Percentiles rank a stretch among this genome's conserved stretches.
Evolutionary conservation across 2,888 invertebrate genomes (phyloP).

Genomic region (Spatulosminthurus flaviceps): DNA sequence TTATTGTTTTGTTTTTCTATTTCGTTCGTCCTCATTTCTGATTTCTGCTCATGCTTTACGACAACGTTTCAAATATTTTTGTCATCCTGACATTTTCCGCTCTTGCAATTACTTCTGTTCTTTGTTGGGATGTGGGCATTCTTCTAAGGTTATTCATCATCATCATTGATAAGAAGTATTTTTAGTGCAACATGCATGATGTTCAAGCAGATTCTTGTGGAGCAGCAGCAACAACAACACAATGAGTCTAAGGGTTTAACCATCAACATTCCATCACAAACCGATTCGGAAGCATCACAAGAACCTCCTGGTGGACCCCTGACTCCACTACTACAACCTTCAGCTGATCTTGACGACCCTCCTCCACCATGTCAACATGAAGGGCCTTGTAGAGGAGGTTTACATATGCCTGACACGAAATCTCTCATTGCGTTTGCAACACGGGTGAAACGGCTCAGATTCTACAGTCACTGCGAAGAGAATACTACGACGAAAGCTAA

Average conservation of each 20-base stretch:
- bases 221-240: slow-evolving; percentile 38
- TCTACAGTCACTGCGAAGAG: slow-evolving; percentile 73
- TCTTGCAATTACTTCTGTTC: background rate
- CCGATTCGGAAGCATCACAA: slow-evolving; percentile 39
- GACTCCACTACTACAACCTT: slow-evolving; percentile 54
- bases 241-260: slow-evolving; percentile 27
- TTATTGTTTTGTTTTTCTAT: slow-evolving; percentile 34
- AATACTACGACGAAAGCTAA: slow-evolving; percentile 51
- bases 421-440: slow-evolving; percentile 69
- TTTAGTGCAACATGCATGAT: background rate
- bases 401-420: slow-evolving; percentile 53
- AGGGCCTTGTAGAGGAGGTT: slow-evolving; percentile 33
- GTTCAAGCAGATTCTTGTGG: slow-evolving; percentile 52
- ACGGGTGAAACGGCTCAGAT: slow-evolving; percentile 71
- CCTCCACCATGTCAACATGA: slow-evolving; percentile 37
- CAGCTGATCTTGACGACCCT: slow-evolving; percentile 23
- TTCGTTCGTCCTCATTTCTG: slow-evolving; percentile 20
- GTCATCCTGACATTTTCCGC: background rate
- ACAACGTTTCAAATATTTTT: background rate
- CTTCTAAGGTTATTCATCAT: background rate
- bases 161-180: background rate
- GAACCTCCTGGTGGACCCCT: slow-evolving; percentile 54
- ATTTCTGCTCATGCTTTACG: background rate
- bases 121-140: background rate
- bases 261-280: slow-evolving; percentile 34